phyloP scores from a whole-genome alignment of 2,797 vertebrate genomes.

The Cyprinodon diabolis region DNA sequence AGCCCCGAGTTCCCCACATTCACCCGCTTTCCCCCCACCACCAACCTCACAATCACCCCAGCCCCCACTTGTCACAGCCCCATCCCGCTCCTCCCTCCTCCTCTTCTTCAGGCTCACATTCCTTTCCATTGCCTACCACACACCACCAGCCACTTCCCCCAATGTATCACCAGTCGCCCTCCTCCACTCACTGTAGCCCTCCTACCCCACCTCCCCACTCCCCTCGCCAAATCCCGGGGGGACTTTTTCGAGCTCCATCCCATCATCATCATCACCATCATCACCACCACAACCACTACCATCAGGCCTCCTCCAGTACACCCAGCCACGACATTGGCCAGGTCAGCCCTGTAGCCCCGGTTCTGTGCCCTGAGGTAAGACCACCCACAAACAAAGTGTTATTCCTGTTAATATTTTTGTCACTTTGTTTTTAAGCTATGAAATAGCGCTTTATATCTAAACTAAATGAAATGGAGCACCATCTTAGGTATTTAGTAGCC shows the following conservation, averaged over 20 bases:
- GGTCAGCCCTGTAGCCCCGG: conserved; percentile 79
- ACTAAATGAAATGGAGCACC: conserved; percentile 6
- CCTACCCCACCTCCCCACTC: conserved; percentile 76
- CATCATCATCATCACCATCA: conserved; percentile 62
- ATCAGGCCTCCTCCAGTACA: conserved; percentile 80
- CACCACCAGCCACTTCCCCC: conserved; percentile 81
- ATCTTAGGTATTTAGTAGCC: conserved; percentile 1
- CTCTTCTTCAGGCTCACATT: conserved; percentile 66
- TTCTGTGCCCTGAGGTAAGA: conserved; percentile 89
- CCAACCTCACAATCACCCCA: conserved; percentile 59
- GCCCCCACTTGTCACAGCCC: conserved; percentile 67
- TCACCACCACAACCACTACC: conserved; percentile 65
- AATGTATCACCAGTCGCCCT: conserved; percentile 76
- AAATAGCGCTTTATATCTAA: neutral
- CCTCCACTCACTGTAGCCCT: conserved; percentile 80
- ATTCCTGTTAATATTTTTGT: neutral
- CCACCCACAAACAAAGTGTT: neutral
- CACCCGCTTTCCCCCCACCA: conserved; percentile 69
- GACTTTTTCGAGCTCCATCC: conserved; percentile 85
- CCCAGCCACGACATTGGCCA: conserved; percentile 76
- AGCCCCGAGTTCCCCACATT: conserved; percentile 64
- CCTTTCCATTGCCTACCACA: conserved; percentile 75
- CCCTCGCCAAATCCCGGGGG: conserved; percentile 82
- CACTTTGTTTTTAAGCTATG: neutral
- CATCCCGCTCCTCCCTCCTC: conserved; percentile 63